Conservation (phyloP, 2,113 vertebrate species). For the Mesocricetus auratus region DNA sequence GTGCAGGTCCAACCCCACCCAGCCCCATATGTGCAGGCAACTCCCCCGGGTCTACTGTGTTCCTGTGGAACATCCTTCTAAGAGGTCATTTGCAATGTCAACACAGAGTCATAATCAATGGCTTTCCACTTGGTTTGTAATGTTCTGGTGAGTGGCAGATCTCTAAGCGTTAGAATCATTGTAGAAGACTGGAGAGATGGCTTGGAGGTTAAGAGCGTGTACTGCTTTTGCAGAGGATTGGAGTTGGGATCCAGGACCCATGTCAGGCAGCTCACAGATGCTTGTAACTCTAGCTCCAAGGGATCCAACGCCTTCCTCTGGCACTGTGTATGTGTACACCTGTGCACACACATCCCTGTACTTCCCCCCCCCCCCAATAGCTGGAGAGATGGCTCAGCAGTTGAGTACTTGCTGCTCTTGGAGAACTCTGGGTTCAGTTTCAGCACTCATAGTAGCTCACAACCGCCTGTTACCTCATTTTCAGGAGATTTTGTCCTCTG, state of each 20-base stretch:
- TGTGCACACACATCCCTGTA: neutral
- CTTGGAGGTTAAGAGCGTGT: neutral
- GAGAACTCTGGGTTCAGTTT: no score
- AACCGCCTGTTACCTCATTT: neutral
- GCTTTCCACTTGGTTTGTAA: neutral
- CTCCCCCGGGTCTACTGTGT: neutral
- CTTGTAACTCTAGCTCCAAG: no score
- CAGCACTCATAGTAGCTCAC: neutral
- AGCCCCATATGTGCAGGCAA: neutral
- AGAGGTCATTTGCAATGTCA: neutral
- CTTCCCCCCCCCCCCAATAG: no score
- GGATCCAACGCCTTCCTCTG: neutral
- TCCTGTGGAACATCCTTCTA: neutral
- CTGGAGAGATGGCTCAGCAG: neutral
- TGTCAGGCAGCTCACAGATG: neutral
- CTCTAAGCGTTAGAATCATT: neutral
- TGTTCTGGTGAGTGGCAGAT: neutral
- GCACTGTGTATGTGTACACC: neutral
- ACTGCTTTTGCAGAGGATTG: neutral
- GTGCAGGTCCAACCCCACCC: neutral
- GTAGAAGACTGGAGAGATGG: neutral
- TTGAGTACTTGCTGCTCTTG: neutral
- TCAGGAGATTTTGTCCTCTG: neutral
- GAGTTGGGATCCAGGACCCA: no score
- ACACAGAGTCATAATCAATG: neutral